These are phyloP conservation scores for Aleiodes leptofemur DNA, from an alignment of 2,888 invertebrate species.

Conservation along the genomic window DNA sequence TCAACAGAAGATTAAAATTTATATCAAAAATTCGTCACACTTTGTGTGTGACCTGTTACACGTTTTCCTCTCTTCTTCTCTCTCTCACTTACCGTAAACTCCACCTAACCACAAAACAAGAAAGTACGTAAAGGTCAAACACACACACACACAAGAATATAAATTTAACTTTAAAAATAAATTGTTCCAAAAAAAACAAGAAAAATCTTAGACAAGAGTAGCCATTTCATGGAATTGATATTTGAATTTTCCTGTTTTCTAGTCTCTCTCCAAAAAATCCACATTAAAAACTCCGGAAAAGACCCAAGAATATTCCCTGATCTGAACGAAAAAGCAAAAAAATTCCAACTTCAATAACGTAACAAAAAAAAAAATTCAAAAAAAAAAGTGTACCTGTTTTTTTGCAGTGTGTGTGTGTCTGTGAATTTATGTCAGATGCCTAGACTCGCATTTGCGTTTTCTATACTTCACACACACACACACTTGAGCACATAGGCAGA, in stretches of 20 bases:
- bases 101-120: slow-evolving; percentile 31
- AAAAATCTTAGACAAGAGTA: slow-evolving; percentile 34
- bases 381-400: slow-evolving; percentile 26
- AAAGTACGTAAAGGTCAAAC: slow-evolving; percentile 7
- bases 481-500: slow-evolving; percentile 2
- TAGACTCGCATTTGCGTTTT: slow-evolving; percentile 15
- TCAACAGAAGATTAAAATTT: not conserved
- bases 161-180: not conserved
- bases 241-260: slow-evolving; percentile 47
- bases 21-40: not conserved
- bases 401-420: not conserved
- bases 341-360: not conserved
- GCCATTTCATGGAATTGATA: slow-evolving; percentile 41
- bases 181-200: slow-evolving; percentile 17
- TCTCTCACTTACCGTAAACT: slow-evolving; percentile 20
- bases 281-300: not conserved
- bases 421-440: slow-evolving; percentile 8
- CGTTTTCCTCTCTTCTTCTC: slow-evolving; percentile 18
- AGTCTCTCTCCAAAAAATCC: slow-evolving; percentile 19
- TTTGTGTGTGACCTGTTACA: slow-evolving; percentile 14
- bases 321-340: not conserved
- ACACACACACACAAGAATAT: not conserved
- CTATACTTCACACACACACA: slow-evolving; percentile 7
- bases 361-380: not conserved
- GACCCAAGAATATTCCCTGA: not conserved